Base-by-base conservation (phyloP, 2,888 invertebrate genomes). In the Drosophila borealis region DNA sequence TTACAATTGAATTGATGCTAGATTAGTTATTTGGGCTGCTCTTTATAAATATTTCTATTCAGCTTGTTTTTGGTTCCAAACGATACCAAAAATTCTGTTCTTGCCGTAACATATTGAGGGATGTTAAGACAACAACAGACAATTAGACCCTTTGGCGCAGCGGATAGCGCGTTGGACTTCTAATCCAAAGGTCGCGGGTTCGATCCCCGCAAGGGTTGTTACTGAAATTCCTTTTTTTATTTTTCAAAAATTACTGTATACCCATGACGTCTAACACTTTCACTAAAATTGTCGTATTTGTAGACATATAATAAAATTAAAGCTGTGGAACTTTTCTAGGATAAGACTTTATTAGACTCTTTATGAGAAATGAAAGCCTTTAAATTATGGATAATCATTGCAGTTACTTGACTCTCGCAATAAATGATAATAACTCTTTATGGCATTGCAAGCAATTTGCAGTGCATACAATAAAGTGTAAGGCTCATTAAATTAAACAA, bases 151-250 rank as follows among this genome's bases (percentile, higher is more conserved):
- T 91, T 90, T 92, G 88, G 91, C 91, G 92, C 91, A 92, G 91
- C 77, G 91, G 92, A 91, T 90, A 92, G 92, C 92, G 92, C 92
- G 92, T 92, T 91, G 92, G 92, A 92, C 92, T 92, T 92, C 92
- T 92, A 92, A 92, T 92, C 92, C 91, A 91, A 92, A 92, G 92
- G 92, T 92, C 92, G 92, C 92, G 92, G 92, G 92, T 92, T 92
- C 92, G 92, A 92, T 90, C 89, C 92, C 92, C 92, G 92, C 92
- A 91, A 91, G 92, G 92, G 92, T 89, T 90, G 90, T 64, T 29
- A 2, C 2, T 0, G 2, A 2, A 29, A 2, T 8, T 29, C 2
- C 29, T 95, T 64, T 39, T 10, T 25, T 17, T 4, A 6, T 4
- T 41, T 41, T 41, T 3, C 29, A 8, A 29, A 29, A 29, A 29